These are phyloP conservation scores for Desmophyllum pertusum DNA, from an alignment of 92 coral and sea anemone genomes.

Conservation along the genomic window DNA sequence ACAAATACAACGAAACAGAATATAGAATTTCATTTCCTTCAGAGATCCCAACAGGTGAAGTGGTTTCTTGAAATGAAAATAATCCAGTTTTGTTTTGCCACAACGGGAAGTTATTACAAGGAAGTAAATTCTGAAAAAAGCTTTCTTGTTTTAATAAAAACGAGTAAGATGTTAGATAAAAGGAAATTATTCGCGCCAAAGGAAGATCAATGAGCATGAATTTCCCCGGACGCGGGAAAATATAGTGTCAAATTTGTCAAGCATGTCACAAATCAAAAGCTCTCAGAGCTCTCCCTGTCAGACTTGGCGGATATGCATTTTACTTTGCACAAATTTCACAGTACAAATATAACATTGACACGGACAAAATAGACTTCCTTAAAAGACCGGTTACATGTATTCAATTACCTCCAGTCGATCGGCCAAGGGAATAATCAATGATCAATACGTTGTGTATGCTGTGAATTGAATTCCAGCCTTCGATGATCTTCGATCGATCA, in stretches of 20 bases:
- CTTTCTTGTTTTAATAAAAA: not conserved
- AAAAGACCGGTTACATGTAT: not conserved
- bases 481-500: not conserved
- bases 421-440: not conserved
- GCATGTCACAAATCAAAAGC: slow-evolving; percentile 1
- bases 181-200: not conserved
- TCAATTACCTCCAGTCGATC: not conserved
- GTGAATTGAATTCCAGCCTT: not conserved
- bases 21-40: slow-evolving; percentile 12
- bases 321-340: not conserved
- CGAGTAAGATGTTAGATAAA: not conserved
- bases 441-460: not conserved
- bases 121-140: not conserved
- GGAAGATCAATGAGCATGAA: not conserved
- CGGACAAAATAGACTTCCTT: not conserved
- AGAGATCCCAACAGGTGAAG: slow-evolving; percentile 18
- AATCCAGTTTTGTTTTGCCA: not conserved
- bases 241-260: slow-evolving; percentile 27
- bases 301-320: not conserved
- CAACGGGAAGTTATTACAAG: not conserved
- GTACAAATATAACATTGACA: not conserved
- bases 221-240: not conserved
- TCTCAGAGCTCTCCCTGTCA: not conserved
- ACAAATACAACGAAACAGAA: slow-evolving; percentile 13
- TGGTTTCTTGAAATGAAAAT: not conserved